Base-by-base conservation (phyloP, 1,140 invertebrate genomes). In the Hormaphis cornu region DNA sequence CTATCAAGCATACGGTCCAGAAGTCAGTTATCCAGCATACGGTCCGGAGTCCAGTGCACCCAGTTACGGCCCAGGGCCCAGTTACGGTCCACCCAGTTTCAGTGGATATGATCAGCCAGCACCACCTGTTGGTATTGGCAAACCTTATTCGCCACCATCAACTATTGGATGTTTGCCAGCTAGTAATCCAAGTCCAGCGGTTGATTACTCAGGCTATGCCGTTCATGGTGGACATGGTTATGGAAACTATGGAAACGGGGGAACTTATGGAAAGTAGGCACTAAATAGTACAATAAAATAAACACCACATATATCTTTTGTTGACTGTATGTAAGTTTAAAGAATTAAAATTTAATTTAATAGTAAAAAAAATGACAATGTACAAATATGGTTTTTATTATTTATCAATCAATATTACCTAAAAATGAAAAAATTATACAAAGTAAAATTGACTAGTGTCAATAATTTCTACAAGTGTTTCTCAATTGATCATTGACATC, bases 281-380 rank as follows among this genome's bases (percentile, higher is more conserved):
- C 9, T 33, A 6, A 9, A 33, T 9, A 9, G 9, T 7, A 28
- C 18, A 33, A 30, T 12, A 54, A 54, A 54, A 54, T 20, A 20
- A 33, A 33, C 14, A 54, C 52, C 28, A 54, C 28, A 26, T 10
- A 53, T 50, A n/a, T 58, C 18, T 58, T 35, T 12, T 22, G 28
- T 46, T 46, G 10, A 44, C 18, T 66, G n/a, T n/a, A 9, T 46
- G 5, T 66, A 48, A 66, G 28, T 66, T 48, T 22, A 66, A 66
- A 66, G 61, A 66, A 50, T 66, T 66, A 16, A 66, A 66, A 66
- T 50, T 33, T 66, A 66, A 61, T 61, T 61, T 44, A 61, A 66
- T 48, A 66, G 61, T 66, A 66, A 66, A 66, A 66, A 46, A 66
- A 66, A 20, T 66, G 30, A 66, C 44, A 66, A 66, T 66, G 61